These are phyloP conservation scores for Chinchilla lanigera DNA, from an alignment of 2,113 vertebrate species.

Conservation along the genomic window DNA sequence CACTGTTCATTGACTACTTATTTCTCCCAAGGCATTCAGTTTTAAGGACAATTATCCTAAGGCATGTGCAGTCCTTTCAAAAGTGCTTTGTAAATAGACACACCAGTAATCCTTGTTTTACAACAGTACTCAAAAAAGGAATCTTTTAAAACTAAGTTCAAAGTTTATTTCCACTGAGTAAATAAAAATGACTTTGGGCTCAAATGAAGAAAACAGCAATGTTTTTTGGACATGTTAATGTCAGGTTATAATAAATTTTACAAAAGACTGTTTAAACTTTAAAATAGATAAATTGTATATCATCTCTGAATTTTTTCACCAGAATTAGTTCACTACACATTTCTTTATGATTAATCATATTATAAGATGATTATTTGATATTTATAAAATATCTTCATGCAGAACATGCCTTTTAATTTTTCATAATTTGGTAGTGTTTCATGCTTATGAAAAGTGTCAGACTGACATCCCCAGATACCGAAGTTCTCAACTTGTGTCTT, in stretches of 20 bases:
- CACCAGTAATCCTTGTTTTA: not conserved
- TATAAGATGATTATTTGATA: not conserved
- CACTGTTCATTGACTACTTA: not conserved
- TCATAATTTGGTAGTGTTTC: constrained; percentile 37
- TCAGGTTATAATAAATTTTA: not conserved
- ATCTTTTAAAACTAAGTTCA: constrained; percentile 3
- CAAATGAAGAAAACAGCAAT: not conserved
- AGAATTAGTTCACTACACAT: not conserved
- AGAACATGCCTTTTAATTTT: not conserved
- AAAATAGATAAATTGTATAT: not conserved
- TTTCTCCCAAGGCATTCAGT: not conserved
- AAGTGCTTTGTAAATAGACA: constrained; percentile 12
- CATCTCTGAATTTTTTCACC: not conserved
- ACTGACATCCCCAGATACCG: constrained; percentile 59
- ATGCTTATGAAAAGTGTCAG: constrained; percentile 73
- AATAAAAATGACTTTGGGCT: not conserved
- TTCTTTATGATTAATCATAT: not conserved
- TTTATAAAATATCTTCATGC: constrained; percentile 40
- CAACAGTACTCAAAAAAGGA: not conserved
- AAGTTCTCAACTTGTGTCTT: constrained; percentile 61
- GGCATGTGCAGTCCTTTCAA: not conserved
- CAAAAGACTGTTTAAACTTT: not conserved
- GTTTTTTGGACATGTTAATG: not conserved
- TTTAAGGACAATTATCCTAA: constrained; percentile 10
- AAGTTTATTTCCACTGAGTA: not conserved